Evolutionary conservation across 2,888 invertebrate genomes (phyloP), one percentile per base, ranked within the genome.

Genomic region (Augiades crinisus): DNA sequence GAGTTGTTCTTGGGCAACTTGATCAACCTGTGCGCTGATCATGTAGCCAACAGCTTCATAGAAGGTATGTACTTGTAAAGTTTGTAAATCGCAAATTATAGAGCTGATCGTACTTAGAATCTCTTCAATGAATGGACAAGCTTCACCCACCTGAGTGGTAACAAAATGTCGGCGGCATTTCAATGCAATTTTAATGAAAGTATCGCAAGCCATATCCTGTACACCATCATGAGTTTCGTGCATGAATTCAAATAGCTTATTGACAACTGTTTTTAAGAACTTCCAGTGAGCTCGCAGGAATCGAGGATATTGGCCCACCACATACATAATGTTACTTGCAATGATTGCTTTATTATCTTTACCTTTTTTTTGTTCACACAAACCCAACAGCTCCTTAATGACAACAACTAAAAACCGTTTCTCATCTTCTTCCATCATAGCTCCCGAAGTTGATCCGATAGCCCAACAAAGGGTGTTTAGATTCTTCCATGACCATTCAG

Each of bases 121-220:
- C 90, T 99, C 99, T 77, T 99, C 99, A 75, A 99, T 98, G 81
- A 99, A 99, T 43, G 99, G 99, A 90, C 96, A 95, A 30, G 95
- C 94, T 88, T 99, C 99, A 33, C 99, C 99, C 58, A 96, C 94
- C 91, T 99, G 99, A 34, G 96, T 93, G 57, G 96, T 97, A 13
- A 99, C 98, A 91, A 99, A 99, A 89, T 99, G 99, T 66, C 99
- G 92, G 59, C 98, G 93, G 88, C 99, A 99, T 86, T 99, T 99
- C 68, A 98, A 92, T 21, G 99, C 98, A 73, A 99, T 99, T 90
- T 99, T 99, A 65, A 99, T 99, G 80, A 99, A 99, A 31, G 99
- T 99, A 90, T 99, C 99, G 91, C 99, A 99, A 55, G 99, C 99
- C 99, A 99, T 99, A 75, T 99, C 99, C 86, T 99, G 99, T 19